Conservation (phyloP, 2,797 vertebrate species). For the Monodelphis domestica region DNA sequence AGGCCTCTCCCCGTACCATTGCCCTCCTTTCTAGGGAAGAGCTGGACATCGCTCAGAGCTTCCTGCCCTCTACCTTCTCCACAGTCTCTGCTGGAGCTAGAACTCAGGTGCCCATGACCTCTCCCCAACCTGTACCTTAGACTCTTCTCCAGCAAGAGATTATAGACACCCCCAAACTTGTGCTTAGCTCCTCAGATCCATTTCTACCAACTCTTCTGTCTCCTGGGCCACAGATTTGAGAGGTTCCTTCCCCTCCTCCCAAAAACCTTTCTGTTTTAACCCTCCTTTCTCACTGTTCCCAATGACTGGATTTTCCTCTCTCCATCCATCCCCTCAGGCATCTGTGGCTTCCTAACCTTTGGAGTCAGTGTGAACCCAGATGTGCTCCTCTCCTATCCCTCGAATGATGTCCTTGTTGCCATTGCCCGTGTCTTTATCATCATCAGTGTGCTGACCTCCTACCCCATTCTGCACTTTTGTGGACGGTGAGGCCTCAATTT, state of each 20-base stretch:
- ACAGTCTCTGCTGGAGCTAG: neutral
- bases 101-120: fast-evolving
- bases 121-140: neutral
- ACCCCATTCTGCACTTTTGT: constrained; percentile 98
- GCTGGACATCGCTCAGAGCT: neutral
- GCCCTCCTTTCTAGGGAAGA: neutral
- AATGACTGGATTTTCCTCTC: neutral
- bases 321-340: constrained; percentile 84
- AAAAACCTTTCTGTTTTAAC: neutral
- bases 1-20: neutral
- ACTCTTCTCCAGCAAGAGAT: fast-evolving
- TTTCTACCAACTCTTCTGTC: fast-evolving
- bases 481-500: constrained; percentile 89
- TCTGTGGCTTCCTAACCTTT: constrained; percentile 96
- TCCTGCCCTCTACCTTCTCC: neutral
- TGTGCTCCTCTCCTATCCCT: constrained; percentile 95
- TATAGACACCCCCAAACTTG: neutral
- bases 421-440: constrained; percentile 96
- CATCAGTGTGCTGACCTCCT: constrained; percentile 95
- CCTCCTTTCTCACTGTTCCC: neutral
- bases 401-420: constrained; percentile 93
- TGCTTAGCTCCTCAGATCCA: neutral
- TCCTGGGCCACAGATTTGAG: neutral
- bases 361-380: constrained; percentile 93
- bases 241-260: fast-evolving